Evolutionary conservation across 2,797 vertebrate species (phyloP), one percentile per base, ranked within the genome.

Genomic region (Tokudaia tokunoshimensis): DNA sequence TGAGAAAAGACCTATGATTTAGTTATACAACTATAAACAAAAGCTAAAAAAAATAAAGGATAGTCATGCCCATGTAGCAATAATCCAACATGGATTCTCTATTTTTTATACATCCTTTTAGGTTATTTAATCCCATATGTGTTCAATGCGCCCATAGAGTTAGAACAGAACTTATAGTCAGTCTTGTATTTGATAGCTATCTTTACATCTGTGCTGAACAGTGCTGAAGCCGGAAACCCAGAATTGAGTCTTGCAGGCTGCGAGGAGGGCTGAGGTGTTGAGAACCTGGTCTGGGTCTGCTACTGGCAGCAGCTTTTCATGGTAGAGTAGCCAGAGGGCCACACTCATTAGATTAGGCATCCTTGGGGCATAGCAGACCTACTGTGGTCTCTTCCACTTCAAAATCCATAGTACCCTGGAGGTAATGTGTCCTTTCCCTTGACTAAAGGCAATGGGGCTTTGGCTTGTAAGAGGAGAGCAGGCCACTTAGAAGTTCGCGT

Each of bases 21-120:
- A 67, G 50, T 70, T 90, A 70, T 41, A 83, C 12, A 95, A 85
- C 61, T 94, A 34, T 86, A 79, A 86, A 72, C 2, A 44, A 76
- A 67, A 95, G 10, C 91, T 78, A 83, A 34, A 57, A 81, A 34
- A 44, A 81, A 55, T 65, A 29, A 59, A 22, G 20, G 59, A 24
- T 9, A 20, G 70, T 61, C 8, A 81, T 24, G 59, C 59, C 7
- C 1, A 78, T 82, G 47, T 55, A 85, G 74, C 63, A 52, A 44
- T 55, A 50, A 67, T 31, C 13, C 31, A 31, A 50, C 0, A 96
- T 0, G 94, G 81, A 14, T 52, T 91, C 4, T 83, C 82, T 70
- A 50, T 19, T 85, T 65, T 84, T 50, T 57, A 81, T 31, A 65
- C 24, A n/a, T 26, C 19, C 17, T 79, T 81, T 22, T 31, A 63